Conservation (phyloP, 2,888 invertebrate genomes). For the Eupithecia dodoneata region DNA sequence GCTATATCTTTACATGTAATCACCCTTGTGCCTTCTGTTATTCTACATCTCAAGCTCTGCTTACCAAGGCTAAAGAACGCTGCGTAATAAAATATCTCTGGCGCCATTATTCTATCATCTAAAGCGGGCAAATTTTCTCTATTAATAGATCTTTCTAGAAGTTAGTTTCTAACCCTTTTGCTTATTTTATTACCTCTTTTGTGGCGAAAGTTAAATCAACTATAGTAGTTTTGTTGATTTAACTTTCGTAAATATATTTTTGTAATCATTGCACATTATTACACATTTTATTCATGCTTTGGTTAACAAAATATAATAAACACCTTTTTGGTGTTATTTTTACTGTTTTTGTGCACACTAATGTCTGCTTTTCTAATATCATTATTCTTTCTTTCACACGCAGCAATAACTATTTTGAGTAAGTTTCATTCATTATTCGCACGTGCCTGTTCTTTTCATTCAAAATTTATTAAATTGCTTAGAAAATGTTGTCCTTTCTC, state of each 20-base stretch:
- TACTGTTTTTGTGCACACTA: slow-evolving; percentile 23
- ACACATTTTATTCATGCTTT: slow-evolving; percentile 13
- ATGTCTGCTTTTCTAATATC: slow-evolving; percentile 47
- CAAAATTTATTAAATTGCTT: not conserved
- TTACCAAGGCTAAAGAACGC: not conserved
- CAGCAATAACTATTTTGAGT: slow-evolving; percentile 81
- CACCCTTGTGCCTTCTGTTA: not conserved
- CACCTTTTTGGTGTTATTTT: not conserved
- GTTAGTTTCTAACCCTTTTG: not conserved
- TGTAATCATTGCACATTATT: slow-evolving; percentile 16
- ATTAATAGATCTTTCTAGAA: not conserved
- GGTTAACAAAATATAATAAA: slow-evolving; percentile 13
- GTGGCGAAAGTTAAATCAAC: not conserved
- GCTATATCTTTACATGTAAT: not conserved
- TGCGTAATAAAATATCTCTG: too few relatives aligned
- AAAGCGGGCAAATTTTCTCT: not conserved
- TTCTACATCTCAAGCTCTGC: not conserved
- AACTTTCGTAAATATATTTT: slow-evolving; percentile 12
- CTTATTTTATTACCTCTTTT: slow-evolving; percentile 1
- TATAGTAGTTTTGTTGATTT: not conserved
- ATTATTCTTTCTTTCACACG: slow-evolving; percentile 71
- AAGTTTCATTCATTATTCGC: slow-evolving; percentile 63
- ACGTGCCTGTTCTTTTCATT: slow-evolving; percentile 23
- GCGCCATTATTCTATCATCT: not conserved
- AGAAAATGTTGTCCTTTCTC: not conserved